phyloP scores from a whole-genome alignment of 2,113 vertebrate genomes.

The Pomatostomus ruficeps region DNA sequence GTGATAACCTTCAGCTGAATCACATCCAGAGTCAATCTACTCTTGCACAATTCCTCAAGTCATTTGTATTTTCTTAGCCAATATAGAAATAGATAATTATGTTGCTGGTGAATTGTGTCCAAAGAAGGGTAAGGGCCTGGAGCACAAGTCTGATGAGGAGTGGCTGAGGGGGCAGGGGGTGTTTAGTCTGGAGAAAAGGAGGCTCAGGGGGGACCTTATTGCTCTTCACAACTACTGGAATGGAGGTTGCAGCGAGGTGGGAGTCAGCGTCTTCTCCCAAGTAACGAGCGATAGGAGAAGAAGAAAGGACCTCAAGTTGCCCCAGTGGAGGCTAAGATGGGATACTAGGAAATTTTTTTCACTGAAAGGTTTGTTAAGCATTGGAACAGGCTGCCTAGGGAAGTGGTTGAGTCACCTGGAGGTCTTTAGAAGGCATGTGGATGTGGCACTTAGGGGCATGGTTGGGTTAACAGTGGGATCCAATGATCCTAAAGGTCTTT shows the following conservation, averaged over 20 bases:
- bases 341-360: not conserved
- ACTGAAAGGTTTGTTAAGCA: not conserved
- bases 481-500: not conserved
- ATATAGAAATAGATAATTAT: not conserved
- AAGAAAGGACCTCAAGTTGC: not conserved
- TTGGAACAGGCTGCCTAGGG: not conserved
- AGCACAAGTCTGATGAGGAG: not conserved
- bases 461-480: not conserved
- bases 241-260: accelerated
- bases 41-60: not conserved
- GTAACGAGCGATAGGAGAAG: not conserved
- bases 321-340: not conserved
- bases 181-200: not conserved
- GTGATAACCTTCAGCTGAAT: not conserved
- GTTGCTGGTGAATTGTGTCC: too few relatives aligned
- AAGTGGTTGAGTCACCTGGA: not conserved
- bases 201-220: too few relatives aligned
- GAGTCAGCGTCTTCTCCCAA: not conserved
- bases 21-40: not conserved
- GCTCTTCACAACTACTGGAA: not conserved
- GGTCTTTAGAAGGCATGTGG: not conserved
- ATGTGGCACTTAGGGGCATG: accelerated
- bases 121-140: not conserved
- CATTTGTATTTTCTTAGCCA: not conserved
- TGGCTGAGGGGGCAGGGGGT: not conserved